phyloP scores from a whole-genome alignment of 2,888 invertebrate genomes.

The Coremacera marginata region DNA sequence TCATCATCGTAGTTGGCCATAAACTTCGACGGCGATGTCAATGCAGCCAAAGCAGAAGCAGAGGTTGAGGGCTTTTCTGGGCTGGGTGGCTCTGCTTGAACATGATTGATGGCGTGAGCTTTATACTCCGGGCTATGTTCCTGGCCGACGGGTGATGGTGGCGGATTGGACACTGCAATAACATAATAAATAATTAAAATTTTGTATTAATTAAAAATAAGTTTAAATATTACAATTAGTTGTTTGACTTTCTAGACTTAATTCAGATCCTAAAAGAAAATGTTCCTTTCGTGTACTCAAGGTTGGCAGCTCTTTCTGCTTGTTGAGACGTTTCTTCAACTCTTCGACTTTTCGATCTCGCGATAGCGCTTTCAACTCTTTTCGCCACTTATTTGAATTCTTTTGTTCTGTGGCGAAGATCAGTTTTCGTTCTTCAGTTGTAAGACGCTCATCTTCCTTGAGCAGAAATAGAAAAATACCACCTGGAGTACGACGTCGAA shows the following conservation, averaged over 20 bases:
- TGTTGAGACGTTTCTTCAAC: conserved; percentile 74
- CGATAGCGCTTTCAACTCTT: conserved; percentile 72
- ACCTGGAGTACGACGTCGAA: conserved; percentile 86
- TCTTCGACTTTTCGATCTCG: conserved; percentile 78
- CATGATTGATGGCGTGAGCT: conserved; percentile 68
- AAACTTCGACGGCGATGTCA: conserved; percentile 37
- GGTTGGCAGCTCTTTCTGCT: conserved; percentile 63
- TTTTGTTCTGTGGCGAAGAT: conserved; percentile 79
- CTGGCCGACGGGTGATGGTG: conserved; percentile 82
- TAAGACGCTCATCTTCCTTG: conserved; percentile 78
- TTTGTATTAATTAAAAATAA: not conserved
- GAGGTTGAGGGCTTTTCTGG: conserved; percentile 64
- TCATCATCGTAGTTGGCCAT: conserved; percentile 76
- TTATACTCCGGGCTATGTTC: conserved; percentile 78
- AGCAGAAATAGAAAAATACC: conserved; percentile 88
- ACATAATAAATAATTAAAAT: conserved; percentile 12
- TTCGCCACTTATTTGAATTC: conserved; percentile 72
- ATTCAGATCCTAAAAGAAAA: conserved; percentile 56
- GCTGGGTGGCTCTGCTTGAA: conserved; percentile 52
- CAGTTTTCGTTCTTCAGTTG: conserved; percentile 75
- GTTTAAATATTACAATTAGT: conserved; percentile 54
- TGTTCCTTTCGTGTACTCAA: conserved; percentile 61
- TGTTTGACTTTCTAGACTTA: conserved; percentile 58
- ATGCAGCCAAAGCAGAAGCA: conserved; percentile 51
- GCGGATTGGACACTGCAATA: conserved; percentile 75